A percentile compares a stretch with the other conserved stretches of the same genome.
phyloP scores from a whole-genome alignment of 2,888 invertebrate genomes.

The Thymelicus sylvestris region DNA sequence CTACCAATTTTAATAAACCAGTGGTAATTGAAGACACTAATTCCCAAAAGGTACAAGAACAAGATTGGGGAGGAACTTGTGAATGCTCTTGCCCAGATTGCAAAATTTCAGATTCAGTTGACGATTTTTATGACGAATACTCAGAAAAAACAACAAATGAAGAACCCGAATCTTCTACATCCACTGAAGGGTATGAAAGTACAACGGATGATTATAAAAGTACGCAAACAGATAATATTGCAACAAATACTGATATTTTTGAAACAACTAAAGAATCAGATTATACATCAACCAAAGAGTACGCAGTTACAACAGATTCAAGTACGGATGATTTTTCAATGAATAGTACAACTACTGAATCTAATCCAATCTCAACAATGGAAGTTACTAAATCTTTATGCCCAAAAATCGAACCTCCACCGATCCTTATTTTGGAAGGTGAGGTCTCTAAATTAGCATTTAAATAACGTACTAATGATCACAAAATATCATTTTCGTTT shows the following conservation, averaged over 20 bases:
- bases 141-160: constrained; percentile 52
- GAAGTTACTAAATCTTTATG: constrained; percentile 66
- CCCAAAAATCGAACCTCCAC: constrained; percentile 82
- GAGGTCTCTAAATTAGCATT: constrained; percentile 77
- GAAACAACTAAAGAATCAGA: constrained; percentile 45
- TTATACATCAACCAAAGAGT: constrained; percentile 40
- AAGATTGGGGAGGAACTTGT: constrained; percentile 87
- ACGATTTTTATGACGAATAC: constrained; percentile 72
- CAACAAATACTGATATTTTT: constrained; percentile 44
- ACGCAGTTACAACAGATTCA: constrained; percentile 38
- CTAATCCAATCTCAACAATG: constrained; percentile 53
- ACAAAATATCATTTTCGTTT: constrained; percentile 60
- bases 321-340: constrained; percentile 36
- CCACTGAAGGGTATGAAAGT: constrained; percentile 21
- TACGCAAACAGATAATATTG: constrained; percentile 44
- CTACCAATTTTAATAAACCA: constrained; percentile 75
- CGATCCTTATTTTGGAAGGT: constrained; percentile 95
- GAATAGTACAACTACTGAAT: constrained; percentile 50
- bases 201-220: constrained; percentile 41
- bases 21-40: constrained; percentile 64
- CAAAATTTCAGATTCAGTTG: constrained; percentile 64
- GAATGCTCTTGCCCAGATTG: constrained; percentile 90
- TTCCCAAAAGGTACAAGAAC: constrained; percentile 51
- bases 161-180: constrained; percentile 14
- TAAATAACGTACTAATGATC: constrained; percentile 76